Conservation (phyloP, 2,888 invertebrate species). For the Herminia tarsipennalis region DNA sequence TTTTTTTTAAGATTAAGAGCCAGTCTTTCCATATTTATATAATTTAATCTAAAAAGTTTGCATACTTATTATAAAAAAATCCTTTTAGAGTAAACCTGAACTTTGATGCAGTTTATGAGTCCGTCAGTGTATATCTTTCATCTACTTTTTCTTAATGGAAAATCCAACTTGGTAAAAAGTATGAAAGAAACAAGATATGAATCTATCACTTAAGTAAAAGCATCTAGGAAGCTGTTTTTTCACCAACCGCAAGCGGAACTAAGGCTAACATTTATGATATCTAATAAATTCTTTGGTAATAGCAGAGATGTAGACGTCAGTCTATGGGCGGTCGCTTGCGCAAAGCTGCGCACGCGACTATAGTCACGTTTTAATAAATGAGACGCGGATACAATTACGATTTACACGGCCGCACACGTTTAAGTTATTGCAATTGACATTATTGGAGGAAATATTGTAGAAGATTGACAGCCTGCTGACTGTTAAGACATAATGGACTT, state of each 20-base stretch:
- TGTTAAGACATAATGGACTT: no score
- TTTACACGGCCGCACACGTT: conserved; percentile 24
- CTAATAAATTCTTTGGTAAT: conserved; percentile 23
- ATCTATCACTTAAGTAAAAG: no score
- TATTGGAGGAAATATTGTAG: conserved; percentile 4
- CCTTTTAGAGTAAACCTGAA: no score
- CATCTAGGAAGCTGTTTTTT: not conserved
- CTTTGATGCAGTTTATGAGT: not conserved
- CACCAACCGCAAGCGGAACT: not conserved
- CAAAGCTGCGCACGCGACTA: conserved; percentile 45
- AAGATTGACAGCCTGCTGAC: no score
- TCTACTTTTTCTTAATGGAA: no score
- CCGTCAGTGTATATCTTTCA: not conserved
- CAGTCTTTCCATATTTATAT: no score
- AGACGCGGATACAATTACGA: conserved; percentile 47
- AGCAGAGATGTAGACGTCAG: conserved; percentile 22
- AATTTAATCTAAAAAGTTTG: no score
- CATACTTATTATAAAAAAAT: no score
- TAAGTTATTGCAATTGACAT: conserved; percentile 18
- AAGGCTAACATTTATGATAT: not conserved
- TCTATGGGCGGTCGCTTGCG: conserved; percentile 24
- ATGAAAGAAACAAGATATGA: no score
- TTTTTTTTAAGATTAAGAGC: no score
- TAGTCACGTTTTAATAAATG: conserved; percentile 52
- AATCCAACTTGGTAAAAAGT: no score